These are phyloP conservation scores for Drosophila cardini DNA, from an alignment of 1,140 invertebrate genomes.

Conservation along the genomic window DNA sequence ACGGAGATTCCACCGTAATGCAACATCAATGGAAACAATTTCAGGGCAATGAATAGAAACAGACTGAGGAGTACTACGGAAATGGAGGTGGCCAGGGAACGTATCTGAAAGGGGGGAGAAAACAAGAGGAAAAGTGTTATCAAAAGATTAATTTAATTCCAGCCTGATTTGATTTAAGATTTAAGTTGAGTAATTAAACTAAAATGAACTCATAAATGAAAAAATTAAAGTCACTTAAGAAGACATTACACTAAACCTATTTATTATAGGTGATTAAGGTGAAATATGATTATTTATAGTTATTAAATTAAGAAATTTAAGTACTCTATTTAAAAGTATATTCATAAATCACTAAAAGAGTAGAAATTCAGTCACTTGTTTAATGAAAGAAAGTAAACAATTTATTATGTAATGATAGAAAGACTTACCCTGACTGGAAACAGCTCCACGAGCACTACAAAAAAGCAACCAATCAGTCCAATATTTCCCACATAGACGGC, in stretches of 20 bases:
- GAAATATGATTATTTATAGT: background rate
- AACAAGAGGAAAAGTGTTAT: background rate
- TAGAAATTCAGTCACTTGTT: too few species aligned
- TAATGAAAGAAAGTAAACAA: too few species aligned
- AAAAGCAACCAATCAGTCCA: conserved; percentile 75
- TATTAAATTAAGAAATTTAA: too few species aligned
- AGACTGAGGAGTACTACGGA: conserved; percentile 66
- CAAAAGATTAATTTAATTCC: too few species aligned
- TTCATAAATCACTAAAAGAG: too few species aligned
- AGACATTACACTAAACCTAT: too few species aligned
- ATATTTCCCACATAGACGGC: conserved; percentile 70
- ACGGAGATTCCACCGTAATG: conserved; percentile 57
- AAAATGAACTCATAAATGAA: too few species aligned
- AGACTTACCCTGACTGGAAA: conserved; percentile 77
- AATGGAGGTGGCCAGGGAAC: conserved; percentile 63
- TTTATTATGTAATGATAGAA: too few species aligned
- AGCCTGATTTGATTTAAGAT: too few species aligned
- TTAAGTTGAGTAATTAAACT: too few species aligned
- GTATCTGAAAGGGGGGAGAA: conserved; percentile 52
- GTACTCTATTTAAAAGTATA: background rate
- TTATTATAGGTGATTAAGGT: too few species aligned
- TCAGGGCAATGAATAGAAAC: conserved; percentile 59
- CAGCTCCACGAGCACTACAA: conserved; percentile 72
- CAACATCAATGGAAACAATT: conserved; percentile 65
- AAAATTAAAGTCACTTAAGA: background rate